Conservation (phyloP, 2,888 invertebrate species). For the Aphrophora alni region DNA sequence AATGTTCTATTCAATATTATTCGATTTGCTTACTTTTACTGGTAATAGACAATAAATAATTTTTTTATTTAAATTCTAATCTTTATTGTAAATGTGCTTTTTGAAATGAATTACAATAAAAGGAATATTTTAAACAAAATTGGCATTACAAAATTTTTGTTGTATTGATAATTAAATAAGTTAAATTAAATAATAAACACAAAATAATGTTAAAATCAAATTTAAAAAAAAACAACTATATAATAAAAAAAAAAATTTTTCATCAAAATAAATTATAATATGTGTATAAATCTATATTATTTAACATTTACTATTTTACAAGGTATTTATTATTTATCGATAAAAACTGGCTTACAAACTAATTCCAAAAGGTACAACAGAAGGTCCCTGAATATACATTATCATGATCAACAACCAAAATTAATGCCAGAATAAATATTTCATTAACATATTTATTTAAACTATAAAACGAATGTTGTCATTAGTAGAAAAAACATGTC, state of each 20-base stretch:
- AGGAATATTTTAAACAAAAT: too few relatives aligned
- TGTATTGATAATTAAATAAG: too few relatives aligned
- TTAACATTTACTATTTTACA: background rate
- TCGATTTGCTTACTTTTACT: background rate
- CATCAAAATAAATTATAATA: background rate
- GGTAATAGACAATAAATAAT: too few relatives aligned
- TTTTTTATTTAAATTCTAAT: background rate
- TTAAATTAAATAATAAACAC: too few relatives aligned
- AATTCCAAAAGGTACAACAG: too few relatives aligned
- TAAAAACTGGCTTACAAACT: too few relatives aligned
- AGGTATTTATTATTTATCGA: background rate
- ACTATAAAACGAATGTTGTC: background rate
- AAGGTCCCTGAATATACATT: too few relatives aligned
- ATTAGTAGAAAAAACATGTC: too few relatives aligned
- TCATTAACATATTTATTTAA: background rate
- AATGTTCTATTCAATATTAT: background rate
- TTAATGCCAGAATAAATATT: background rate
- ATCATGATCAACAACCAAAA: background rate
- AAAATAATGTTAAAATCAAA: background rate
- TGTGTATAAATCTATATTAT: background rate
- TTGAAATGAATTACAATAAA: too few relatives aligned
- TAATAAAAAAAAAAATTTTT: background rate
- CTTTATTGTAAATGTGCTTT: background rate
- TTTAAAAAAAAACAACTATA: background rate
- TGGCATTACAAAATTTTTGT: too few relatives aligned